These are phyloP conservation scores for Dinocampus coccinellae DNA, from an alignment of 2,888 invertebrate species.

Conservation along the genomic window DNA sequence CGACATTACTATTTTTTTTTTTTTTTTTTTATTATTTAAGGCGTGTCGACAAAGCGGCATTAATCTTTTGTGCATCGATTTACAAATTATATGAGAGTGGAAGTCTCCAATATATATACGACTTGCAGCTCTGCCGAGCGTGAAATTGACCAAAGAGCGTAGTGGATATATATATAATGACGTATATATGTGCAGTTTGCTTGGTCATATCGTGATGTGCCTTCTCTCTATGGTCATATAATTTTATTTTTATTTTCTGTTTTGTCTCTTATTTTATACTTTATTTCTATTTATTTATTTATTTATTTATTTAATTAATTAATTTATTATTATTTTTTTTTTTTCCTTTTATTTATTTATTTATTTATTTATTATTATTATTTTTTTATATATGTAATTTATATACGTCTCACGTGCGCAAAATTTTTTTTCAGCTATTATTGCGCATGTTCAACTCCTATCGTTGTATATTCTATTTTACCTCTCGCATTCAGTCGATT, in stretches of 20 bases:
- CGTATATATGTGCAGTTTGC: not conserved
- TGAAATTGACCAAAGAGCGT: slow-evolving; percentile 50
- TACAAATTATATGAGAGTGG: slow-evolving; percentile 49
- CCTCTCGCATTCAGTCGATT: slow-evolving; percentile 10
- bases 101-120: not conserved
- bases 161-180: no score
- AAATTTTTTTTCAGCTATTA: not conserved
- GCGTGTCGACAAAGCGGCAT: slow-evolving; percentile 46
- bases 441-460: not conserved
- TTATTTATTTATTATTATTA: no score
- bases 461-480: not conserved
- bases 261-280: no score
- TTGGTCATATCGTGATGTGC: slow-evolving; percentile 29
- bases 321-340: no score
- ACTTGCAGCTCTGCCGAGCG: slow-evolving; percentile 41
- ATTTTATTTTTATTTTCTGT: slow-evolving; percentile 28
- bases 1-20: not conserved
- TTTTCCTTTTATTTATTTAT: no score
- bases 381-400: no score
- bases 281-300: no score
- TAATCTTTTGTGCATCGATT: slow-evolving; percentile 50
- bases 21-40: slow-evolving; percentile 33
- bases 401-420: not conserved
- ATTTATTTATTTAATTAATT: no score
- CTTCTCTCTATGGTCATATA: slow-evolving; percentile 38